Percentiles rank a stretch among this genome's conserved stretches.
These are phyloP conservation scores for Drosophila pallidifrons DNA, from an alignment of 1,140 invertebrate genomes.

Conservation along the genomic window DNA sequence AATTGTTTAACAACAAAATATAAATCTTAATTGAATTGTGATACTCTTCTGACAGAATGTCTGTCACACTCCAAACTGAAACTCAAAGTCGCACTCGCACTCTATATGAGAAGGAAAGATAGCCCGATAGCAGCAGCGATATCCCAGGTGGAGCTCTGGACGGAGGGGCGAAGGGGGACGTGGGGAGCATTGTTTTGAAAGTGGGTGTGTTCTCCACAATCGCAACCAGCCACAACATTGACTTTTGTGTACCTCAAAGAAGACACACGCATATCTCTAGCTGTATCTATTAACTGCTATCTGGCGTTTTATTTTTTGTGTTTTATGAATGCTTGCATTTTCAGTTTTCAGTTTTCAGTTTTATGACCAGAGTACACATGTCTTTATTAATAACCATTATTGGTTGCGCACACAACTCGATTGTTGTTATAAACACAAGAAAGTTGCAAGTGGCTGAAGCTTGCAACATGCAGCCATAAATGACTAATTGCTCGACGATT, in stretches of 20 bases:
- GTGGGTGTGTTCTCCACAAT: constrained; percentile 67
- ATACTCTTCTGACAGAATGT: constrained; percentile 60
- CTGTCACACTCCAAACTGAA: constrained; percentile 25
- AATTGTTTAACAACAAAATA: constrained; percentile 82
- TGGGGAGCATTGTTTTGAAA: constrained; percentile 58
- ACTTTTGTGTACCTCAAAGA: constrained; percentile 52
- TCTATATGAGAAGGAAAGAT: background rate
- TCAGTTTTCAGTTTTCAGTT: constrained; percentile 68
- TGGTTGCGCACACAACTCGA: constrained; percentile 51
- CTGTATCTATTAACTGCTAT: constrained; percentile 18
- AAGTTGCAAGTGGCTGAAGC: constrained; percentile 36
- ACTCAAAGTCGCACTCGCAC: background rate
- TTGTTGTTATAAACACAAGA: constrained; percentile 44
- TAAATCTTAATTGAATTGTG: constrained; percentile 84
- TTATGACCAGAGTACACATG: constrained; percentile 72
- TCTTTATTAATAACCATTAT: constrained; percentile 79
- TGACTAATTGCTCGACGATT: constrained; percentile 42
- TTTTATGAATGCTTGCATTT: constrained; percentile 71
- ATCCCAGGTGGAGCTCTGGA: constrained; percentile 55
- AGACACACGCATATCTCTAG: constrained; percentile 11
- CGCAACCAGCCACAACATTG: constrained; percentile 52
- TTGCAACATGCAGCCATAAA: constrained; percentile 39
- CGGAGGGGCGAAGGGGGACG: background rate
- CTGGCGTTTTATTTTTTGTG: constrained; percentile 18
- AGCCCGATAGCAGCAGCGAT: constrained; percentile 1